Evolutionary conservation across 1,140 invertebrate species (phyloP).

Genomic region (Drosophila santomea): DNA sequence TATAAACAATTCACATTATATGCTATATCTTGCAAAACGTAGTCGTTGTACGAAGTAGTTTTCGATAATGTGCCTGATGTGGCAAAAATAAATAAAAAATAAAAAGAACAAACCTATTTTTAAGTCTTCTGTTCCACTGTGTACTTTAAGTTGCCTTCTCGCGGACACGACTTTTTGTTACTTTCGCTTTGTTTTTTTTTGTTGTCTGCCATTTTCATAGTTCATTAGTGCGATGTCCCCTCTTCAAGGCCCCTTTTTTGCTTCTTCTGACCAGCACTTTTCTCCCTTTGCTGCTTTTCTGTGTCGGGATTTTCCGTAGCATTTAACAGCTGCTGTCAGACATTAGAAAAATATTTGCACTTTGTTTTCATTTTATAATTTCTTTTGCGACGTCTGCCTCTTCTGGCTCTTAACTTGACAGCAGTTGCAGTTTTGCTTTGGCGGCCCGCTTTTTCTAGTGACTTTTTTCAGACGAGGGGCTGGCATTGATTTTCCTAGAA

Average conservation of each 20-base stretch:
- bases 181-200: slow-evolving; percentile 51
- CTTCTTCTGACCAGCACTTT: slow-evolving; percentile 23
- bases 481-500: slow-evolving; percentile 56
- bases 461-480: background rate
- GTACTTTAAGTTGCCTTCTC: slow-evolving; percentile 10
- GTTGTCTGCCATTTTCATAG: slow-evolving; percentile 62
- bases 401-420: slow-evolving; percentile 44
- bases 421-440: slow-evolving; percentile 26
- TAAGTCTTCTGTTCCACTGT: slow-evolving; percentile 17
- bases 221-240: slow-evolving; percentile 61
- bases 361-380: slow-evolving; percentile 66
- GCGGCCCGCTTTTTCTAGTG: background rate
- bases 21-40: too few species aligned
- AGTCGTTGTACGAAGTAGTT: too few species aligned
- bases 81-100: too few species aligned
- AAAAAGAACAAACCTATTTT: too few species aligned
- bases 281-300: slow-evolving; percentile 2
- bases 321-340: slow-evolving; percentile 61
- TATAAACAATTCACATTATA: too few species aligned
- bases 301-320: slow-evolving; percentile 39
- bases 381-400: slow-evolving; percentile 49
- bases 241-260: background rate
- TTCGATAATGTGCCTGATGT: too few species aligned
- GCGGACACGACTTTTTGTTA: slow-evolving; percentile 15
- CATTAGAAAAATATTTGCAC: slow-evolving; percentile 78